A percentile compares a stretch with the other conserved stretches of the same genome.
These are phyloP conservation scores for Nycticryphes semicollaris DNA, from an alignment of 2,113 vertebrate species.

Conservation along the genomic window DNA sequence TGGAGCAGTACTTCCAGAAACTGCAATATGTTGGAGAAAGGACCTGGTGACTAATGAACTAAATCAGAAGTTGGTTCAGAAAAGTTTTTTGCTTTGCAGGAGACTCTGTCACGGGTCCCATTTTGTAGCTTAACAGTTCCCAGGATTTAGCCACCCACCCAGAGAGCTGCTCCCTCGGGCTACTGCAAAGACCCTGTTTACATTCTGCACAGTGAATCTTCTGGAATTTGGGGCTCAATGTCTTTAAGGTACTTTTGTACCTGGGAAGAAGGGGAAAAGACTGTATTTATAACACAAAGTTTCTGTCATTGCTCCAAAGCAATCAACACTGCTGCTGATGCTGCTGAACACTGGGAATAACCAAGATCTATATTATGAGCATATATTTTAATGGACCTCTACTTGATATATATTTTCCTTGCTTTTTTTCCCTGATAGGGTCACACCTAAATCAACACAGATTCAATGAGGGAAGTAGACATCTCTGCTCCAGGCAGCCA, in stretches of 20 bases:
- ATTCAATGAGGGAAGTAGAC: background rate
- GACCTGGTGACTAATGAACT: background rate
- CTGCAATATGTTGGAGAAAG: background rate
- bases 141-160: background rate
- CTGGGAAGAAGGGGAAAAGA: background rate
- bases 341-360: conserved; percentile 25
- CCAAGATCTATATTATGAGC: background rate
- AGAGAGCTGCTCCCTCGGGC: background rate
- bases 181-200: background rate
- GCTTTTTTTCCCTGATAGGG: background rate
- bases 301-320: background rate
- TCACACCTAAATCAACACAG: background rate
- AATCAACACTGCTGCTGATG: background rate
- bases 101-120: fast-evolving
- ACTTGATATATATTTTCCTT: background rate
- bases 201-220: background rate
- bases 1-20: background rate
- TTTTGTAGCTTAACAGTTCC: background rate
- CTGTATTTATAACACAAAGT: conserved; percentile 10
- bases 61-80: background rate
- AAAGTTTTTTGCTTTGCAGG: background rate
- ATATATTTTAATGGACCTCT: background rate
- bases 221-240: background rate
- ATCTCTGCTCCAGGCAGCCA: background rate
- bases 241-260: background rate